A percentile compares a stretch with the other conserved stretches of the same genome.
Conservation (phyloP, 2,113 vertebrate genomes). For the Oophaga pumilio region DNA sequence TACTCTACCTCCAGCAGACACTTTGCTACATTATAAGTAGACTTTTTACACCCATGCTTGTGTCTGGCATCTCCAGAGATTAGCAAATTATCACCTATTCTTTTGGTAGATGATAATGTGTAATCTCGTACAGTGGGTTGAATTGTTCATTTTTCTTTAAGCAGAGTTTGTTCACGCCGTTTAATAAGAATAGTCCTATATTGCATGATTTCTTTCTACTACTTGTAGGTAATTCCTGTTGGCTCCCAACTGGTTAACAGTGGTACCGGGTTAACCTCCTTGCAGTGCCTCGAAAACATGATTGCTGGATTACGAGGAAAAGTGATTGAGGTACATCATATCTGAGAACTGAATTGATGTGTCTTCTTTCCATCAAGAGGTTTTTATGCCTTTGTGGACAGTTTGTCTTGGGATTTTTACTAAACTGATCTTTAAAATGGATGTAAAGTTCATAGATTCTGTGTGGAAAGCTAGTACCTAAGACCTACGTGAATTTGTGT, state of each 20-base stretch:
- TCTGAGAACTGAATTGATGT: not conserved
- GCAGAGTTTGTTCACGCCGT: not conserved
- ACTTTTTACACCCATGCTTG: no score
- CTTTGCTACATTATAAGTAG: no score
- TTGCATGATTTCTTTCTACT: not conserved
- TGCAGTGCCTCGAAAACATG: constrained; percentile 97
- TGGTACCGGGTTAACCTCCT: constrained; percentile 82
- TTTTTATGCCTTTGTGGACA: not conserved
- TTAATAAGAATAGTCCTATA: not conserved
- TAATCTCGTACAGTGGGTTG: not conserved
- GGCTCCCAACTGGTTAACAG: constrained; percentile 81
- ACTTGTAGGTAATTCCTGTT: constrained; percentile 87
- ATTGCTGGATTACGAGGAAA: constrained; percentile 86
- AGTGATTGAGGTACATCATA: constrained; percentile 83
- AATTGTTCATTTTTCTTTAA: not conserved
- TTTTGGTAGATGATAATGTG: no score
- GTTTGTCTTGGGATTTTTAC: not conserved
- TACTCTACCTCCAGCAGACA: no score
- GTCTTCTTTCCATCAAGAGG: not conserved
- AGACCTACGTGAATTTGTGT: not conserved
- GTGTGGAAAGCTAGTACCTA: not conserved
- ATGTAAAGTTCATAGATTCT: not conserved
- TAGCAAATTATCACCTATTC: no score
- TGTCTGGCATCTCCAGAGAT: no score
- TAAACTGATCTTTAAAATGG: not conserved